Conservation (phyloP, 2,797 vertebrate species). For the Enteromius treurensis region DNA sequence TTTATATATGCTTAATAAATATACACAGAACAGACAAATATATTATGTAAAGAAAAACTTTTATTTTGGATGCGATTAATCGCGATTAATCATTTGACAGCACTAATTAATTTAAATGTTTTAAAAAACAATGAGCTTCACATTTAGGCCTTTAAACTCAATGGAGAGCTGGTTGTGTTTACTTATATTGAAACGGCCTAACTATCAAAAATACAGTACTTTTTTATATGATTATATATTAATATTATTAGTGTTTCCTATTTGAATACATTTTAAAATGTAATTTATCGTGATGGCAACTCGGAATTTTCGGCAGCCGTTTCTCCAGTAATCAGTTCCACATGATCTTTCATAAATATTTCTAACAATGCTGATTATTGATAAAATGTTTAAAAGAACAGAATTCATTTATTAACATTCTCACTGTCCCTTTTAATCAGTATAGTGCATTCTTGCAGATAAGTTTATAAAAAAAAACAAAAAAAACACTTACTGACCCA, state of each 20-base stretch:
- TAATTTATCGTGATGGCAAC: background rate
- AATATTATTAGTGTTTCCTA: background rate
- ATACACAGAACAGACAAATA: no score
- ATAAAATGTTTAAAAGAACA: background rate
- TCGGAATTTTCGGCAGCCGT: background rate
- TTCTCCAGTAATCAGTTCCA: background rate
- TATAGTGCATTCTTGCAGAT: background rate
- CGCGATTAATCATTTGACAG: no score
- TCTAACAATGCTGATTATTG: background rate
- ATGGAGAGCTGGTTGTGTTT: background rate
- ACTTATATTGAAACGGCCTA: no score
- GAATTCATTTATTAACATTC: constrained; percentile 3
- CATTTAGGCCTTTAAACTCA: background rate
- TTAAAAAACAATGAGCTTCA: background rate
- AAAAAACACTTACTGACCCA: background rate
- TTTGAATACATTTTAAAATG: background rate
- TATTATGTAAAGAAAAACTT: no score
- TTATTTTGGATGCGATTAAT: no score
- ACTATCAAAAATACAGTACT: background rate
- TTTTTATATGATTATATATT: background rate
- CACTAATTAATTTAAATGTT: no score
- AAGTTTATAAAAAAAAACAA: background rate
- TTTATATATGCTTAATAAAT: no score
- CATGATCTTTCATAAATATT: background rate
- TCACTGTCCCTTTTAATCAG: background rate